phyloP scores from a whole-genome alignment of 1,140 invertebrate genomes.

The Drosophila mayri region DNA sequence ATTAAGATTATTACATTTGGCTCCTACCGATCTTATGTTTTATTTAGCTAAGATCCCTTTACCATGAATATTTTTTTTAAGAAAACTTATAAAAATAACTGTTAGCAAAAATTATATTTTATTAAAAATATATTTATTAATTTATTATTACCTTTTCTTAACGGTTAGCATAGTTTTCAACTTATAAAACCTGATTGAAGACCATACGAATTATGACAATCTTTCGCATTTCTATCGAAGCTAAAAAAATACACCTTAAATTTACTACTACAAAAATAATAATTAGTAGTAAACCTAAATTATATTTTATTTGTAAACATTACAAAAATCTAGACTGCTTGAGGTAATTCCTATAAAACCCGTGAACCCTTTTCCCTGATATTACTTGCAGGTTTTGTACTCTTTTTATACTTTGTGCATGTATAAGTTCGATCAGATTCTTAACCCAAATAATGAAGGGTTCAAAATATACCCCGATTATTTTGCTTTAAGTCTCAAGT shows the following conservation, averaged over 20 bases:
- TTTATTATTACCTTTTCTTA: not conserved
- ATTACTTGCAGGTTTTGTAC: not conserved
- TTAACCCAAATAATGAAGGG: not conserved
- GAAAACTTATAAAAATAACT: too few species aligned
- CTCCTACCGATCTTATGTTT: too few species aligned
- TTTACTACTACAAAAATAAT: not conserved
- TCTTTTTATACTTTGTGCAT: not conserved
- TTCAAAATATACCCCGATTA: not conserved
- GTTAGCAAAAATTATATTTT: too few species aligned
- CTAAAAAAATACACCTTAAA: not conserved
- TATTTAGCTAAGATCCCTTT: too few species aligned
- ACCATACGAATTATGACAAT: too few species aligned
- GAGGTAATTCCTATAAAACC: not conserved
- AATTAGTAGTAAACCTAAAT: not conserved
- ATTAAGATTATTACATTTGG: too few species aligned
- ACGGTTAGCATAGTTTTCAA: not conserved
- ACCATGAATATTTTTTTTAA: too few species aligned
- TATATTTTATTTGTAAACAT: not conserved
- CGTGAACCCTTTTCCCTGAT: not conserved
- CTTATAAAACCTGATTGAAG: too few species aligned
- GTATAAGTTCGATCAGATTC: not conserved
- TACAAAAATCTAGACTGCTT: not conserved
- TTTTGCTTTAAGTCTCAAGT: constrained; percentile 11
- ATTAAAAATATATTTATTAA: too few species aligned
- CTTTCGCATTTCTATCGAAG: too few species aligned